Percentiles rank a stretch among this genome's conserved stretches.
Evolutionary conservation across 2,888 invertebrate species (phyloP).

Genomic region (Halictus quadricinctus): DNA sequence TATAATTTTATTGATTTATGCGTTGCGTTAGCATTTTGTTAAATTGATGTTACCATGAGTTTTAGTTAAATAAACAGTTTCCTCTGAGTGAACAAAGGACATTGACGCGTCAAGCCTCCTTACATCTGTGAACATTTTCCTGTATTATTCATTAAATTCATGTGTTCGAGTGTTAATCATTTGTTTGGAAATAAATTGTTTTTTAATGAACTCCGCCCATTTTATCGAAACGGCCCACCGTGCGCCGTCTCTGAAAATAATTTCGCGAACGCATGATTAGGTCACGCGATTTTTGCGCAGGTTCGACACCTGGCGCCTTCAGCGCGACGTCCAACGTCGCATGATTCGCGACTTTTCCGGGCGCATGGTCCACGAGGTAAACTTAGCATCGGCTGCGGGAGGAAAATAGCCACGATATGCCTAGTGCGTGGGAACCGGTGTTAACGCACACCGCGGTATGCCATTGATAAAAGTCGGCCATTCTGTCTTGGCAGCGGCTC

Average conservation of each 20-base stretch:
- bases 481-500: constrained; percentile 49
- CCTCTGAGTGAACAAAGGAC: no score
- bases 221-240: neutral
- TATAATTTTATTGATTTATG: no score
- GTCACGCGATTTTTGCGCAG: neutral
- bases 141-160: no score
- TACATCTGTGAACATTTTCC: no score
- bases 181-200: neutral
- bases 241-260: neutral
- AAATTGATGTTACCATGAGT: no score
- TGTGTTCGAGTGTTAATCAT: no score
- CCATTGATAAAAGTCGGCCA: constrained; percentile 70
- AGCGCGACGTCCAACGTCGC: constrained; percentile 1
- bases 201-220: neutral
- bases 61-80: no score
- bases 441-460: constrained; percentile 69
- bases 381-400: constrained; percentile 55
- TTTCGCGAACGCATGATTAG: neutral
- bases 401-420: constrained; percentile 67
- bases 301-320: neutral
- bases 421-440: constrained; percentile 56
- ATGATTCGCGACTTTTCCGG: constrained; percentile 25
- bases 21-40: no score
- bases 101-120: no score
- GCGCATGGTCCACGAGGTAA: constrained; percentile 34